These are phyloP conservation scores for Drosophila meridionalis DNA, from an alignment of 2,888 invertebrate species.

Conservation along the genomic window DNA sequence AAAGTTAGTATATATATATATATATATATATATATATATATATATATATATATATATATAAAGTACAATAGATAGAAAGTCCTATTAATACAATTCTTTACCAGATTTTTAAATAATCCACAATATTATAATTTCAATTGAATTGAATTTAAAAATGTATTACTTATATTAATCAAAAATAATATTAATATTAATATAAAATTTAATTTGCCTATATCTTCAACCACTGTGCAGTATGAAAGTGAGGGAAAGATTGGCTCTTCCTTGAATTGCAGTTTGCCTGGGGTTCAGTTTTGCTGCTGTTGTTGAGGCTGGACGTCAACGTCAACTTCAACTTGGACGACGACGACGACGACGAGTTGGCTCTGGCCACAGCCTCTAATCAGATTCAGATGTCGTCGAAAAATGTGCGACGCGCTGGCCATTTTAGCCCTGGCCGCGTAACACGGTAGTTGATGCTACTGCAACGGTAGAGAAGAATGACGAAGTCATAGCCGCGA, in stretches of 20 bases:
- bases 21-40: neutral
- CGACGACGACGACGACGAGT: constrained; percentile 35
- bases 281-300: constrained; percentile 21
- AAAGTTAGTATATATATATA: neutral
- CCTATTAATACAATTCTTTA: no score
- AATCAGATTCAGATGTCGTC: constrained; percentile 81
- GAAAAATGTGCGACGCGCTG: constrained; percentile 80
- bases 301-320: constrained; percentile 56
- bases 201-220: neutral
- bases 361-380: constrained; percentile 46
- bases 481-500: constrained; percentile 81
- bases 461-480: constrained; percentile 48
- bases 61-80: no score
- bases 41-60: neutral
- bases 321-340: constrained; percentile 48
- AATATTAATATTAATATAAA: no score
- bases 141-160: no score
- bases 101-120: no score
- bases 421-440: constrained; percentile 75
- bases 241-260: constrained; percentile 27
- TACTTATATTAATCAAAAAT: no score
- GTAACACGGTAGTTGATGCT: constrained; percentile 74
- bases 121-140: no score
- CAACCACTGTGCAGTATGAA: constrained; percentile 38
- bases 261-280: constrained; percentile 50